Percentiles rank a stretch among this genome's conserved stretches.
Conservation (phyloP, 2,113 vertebrate genomes). For the Falco punctatus region DNA sequence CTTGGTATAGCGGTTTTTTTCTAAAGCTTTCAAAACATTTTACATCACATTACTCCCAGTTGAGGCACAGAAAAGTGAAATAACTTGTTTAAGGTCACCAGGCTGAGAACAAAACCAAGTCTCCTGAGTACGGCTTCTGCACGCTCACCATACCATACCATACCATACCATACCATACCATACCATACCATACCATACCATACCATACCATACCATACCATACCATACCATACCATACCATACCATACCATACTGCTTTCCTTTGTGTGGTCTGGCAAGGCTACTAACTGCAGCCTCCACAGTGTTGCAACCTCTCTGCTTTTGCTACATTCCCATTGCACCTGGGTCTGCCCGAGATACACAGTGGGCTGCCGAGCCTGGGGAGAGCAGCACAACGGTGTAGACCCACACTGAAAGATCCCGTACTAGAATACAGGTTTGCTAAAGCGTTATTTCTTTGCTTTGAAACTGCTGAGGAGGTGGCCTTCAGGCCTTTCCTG, state of each 20-base stretch:
- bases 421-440: neutral
- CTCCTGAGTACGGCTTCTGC: neutral
- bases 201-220: no score
- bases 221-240: no score
- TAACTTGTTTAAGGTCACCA: neutral
- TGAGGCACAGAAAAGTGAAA: neutral
- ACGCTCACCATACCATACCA: neutral
- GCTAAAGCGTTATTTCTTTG: neutral
- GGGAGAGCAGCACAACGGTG: neutral
- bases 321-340: accelerated
- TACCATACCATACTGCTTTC: neutral
- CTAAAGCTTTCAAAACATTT: neutral
- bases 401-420: no score
- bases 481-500: neutral
- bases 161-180: neutral
- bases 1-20: neutral
- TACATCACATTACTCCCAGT: neutral
- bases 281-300: neutral
- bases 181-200: neutral
- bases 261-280: neutral
- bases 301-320: neutral
- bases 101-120: neutral
- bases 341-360: neutral
- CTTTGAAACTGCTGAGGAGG: neutral
- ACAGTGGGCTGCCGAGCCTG: neutral